Base-by-base conservation (phyloP, 2,888 invertebrate genomes). In the Xanthia togata region DNA sequence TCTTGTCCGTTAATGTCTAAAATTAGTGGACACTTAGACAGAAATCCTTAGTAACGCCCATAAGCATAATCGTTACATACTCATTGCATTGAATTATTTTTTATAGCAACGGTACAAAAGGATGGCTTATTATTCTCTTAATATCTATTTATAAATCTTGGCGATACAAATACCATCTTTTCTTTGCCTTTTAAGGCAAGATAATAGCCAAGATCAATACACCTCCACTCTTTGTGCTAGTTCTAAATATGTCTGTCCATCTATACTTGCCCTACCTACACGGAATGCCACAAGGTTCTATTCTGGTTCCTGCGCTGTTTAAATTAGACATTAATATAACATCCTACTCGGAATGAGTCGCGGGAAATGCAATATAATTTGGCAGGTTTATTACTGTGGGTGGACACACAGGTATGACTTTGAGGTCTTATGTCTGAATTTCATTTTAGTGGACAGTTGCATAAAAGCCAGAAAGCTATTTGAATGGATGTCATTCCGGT, bases 231-330 rank as follows among this genome's bases (percentile, higher is more conserved):
- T 50, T 57, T 77, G 70, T n/a, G n/a, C 63, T 60, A 84, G 35
- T 70, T 73, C 53, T 84, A 59, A 55, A 59, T 70, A n/a, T 67
- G 64, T 41, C 35, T n/a, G 1, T 65, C 26, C 35, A 41, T 63
- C n/a, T 63, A 72, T 62, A 70, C 76, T 63, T 70, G 60, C 47
- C 76, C 91, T 87, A 78, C 94, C 93, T 91, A 93, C 93, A 87
- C 90, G 87, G 90, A 79, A 79, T 93, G 81, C 92, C 88, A 73
- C 94, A 94, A 94, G 94, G 93, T 82, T 91, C 85, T 83, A 85
- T 88, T 89, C 90, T 93, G 88, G 92, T 90, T 89, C 92, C 92
- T 87, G 82, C 82, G 84, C 85, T 90, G 88, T 91, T 93, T 90
- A 88, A 89, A 89, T 87, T 88, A 89, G 81, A 88, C 83, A 86